These are phyloP conservation scores for Fregata magnificens DNA, from an alignment of 2,113 vertebrate genomes.

Conservation along the genomic window DNA sequence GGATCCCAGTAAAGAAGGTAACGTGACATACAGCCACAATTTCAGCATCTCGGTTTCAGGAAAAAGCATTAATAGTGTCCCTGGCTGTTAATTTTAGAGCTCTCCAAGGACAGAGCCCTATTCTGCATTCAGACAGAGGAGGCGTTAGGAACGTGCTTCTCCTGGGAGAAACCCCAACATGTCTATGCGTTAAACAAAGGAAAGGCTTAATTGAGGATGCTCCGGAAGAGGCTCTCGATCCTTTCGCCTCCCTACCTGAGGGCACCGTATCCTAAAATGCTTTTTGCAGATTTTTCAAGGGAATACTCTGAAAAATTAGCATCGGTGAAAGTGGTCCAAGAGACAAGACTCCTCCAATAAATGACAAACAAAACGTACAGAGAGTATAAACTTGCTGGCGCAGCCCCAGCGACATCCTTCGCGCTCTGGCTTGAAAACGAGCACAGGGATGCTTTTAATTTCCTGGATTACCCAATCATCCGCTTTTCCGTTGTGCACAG, in stretches of 20 bases:
- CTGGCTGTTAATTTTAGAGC: not conserved
- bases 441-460: not conserved
- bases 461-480: not conserved
- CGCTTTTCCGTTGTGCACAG: not conserved
- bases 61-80: not conserved
- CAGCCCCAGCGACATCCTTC: not conserved
- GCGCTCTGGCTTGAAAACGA: not conserved
- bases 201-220: not conserved
- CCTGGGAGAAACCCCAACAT: not conserved
- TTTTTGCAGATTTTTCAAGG: not conserved
- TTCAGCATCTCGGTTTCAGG: not conserved
- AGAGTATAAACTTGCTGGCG: not conserved
- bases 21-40: not conserved
- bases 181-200: not conserved
- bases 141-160: not conserved
- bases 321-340: not conserved
- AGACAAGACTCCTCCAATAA: not conserved
- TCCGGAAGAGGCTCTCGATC: not conserved
- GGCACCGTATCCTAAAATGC: not conserved
- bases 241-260: not conserved
- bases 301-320: not conserved
- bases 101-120: not conserved
- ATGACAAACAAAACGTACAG: rapidly evolving
- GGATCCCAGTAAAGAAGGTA: not conserved
- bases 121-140: not conserved